Evolutionary conservation across 2,797 vertebrate genomes (phyloP).

Genomic region (Bufotes viridis): DNA sequence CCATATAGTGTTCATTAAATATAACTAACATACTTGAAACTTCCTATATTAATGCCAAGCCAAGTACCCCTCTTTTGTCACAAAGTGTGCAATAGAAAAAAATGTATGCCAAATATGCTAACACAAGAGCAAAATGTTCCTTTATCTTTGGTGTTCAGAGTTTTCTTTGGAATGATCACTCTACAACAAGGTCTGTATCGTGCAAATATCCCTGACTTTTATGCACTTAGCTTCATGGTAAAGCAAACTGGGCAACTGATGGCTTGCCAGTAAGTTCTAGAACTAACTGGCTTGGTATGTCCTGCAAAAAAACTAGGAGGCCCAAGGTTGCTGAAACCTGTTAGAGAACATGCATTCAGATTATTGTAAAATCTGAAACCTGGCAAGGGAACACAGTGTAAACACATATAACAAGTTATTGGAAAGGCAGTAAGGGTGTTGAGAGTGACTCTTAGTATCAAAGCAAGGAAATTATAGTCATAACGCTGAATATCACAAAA

Average conservation of each 20-base stretch:
- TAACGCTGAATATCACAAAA: neutral
- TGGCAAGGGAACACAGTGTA: neutral
- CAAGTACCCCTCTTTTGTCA: neutral
- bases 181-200: constrained; percentile 19
- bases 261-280: neutral
- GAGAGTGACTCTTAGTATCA: neutral
- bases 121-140: neutral
- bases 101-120: neutral
- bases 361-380: constrained; percentile 26
- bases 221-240: neutral
- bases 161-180: constrained; percentile 47
- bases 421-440: neutral
- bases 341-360: neutral
- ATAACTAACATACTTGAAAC: neutral
- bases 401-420: constrained; percentile 7
- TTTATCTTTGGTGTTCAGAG: constrained; percentile 47
- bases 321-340: neutral
- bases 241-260: neutral
- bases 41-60: constrained; percentile 7
- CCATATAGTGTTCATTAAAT: constrained; percentile 20
- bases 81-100: neutral
- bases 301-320: neutral
- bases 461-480: neutral
- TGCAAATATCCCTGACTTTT: constrained; percentile 14
- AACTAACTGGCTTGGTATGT: neutral